Evolutionary conservation across 2,113 vertebrate species (phyloP).

Genomic region (Phalacrocorax carbo): DNA sequence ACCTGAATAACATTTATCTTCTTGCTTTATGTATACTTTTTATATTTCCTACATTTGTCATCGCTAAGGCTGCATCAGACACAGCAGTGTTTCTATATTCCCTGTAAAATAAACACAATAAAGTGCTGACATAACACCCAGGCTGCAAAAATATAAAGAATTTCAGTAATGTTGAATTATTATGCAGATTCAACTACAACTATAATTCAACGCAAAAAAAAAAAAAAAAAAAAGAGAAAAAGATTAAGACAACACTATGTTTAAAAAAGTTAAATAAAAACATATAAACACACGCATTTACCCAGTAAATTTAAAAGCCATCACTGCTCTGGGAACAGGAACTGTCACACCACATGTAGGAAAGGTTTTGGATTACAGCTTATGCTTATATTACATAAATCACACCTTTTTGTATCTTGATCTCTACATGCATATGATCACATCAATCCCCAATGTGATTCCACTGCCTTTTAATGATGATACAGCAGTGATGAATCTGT

Average conservation of each 20-base stretch:
- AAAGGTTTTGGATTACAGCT: conserved; percentile 36
- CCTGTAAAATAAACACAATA: background rate
- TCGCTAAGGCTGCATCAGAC: background rate
- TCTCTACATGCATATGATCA: conserved; percentile 52
- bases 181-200: background rate
- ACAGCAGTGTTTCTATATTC: background rate
- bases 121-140: background rate
- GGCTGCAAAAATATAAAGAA: background rate
- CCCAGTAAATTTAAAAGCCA: conserved; percentile 46
- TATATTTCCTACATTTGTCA: background rate
- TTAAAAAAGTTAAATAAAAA: conserved; percentile 50
- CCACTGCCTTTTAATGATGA: conserved; percentile 54
- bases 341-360: background rate
- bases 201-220: background rate
- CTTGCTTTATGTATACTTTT: background rate
- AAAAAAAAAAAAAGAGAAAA: background rate
- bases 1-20: background rate
- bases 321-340: conserved; percentile 16
- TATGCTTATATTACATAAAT: conserved; percentile 58
- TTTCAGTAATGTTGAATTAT: background rate
- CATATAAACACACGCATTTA: background rate
- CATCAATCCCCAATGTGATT: conserved; percentile 37
- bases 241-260: background rate
- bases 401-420: conserved; percentile 47
- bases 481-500: background rate